Base-by-base conservation (phyloP, 2,113 vertebrate species). In the Actinemys pallida region DNA sequence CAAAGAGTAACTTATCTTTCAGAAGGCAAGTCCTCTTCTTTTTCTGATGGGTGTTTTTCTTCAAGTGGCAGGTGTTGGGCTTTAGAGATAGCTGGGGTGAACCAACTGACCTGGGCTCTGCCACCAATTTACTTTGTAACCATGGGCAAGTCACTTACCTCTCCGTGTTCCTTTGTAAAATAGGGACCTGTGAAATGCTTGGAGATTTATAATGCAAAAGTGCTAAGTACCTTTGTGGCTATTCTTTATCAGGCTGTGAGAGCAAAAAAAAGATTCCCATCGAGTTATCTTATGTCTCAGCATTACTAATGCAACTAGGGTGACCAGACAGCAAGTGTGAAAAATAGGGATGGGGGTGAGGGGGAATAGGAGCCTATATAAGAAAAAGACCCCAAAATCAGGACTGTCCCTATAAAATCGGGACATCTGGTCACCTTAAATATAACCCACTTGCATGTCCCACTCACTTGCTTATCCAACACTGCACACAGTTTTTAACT, bases 41-140 rank as follows among this genome's bases (percentile, higher is more conserved):
- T 2, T 35, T 49, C 27, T 52, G 24, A 2, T 2, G 59, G 95
- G 79, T n/a, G 65, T 72, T 72, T 72, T n/a, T 72, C n/a, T 42
- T 5, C 5, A 3, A 76, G n/a, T 16, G 81, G 49, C 4, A 35
- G 53, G 29, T 4, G 65, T 3, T 0, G 2, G 13, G 1, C 81
- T 27, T 6, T 14, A 87, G 49, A 62, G 90, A 4, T 0, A 79
- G 24, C 57, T 62, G 27, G 57, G 29, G 25, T 57, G 25, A 57
- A 57, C 56, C 24, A 2, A 57, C 9, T 57, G 57, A 59, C 24
- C 29, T 59, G 57, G n/a, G 4, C n/a, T 72, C n/a, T 24, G 24
- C 5, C 3, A 6, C 20, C 1, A 0, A 20, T 0, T 4, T 6
- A 81, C 53, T 47, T 31, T 1, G 0, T 0, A 0, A 81, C 4